These are phyloP conservation scores for Sprattus sprattus DNA, from an alignment of 2,113 vertebrate species.

Conservation along the genomic window DNA sequence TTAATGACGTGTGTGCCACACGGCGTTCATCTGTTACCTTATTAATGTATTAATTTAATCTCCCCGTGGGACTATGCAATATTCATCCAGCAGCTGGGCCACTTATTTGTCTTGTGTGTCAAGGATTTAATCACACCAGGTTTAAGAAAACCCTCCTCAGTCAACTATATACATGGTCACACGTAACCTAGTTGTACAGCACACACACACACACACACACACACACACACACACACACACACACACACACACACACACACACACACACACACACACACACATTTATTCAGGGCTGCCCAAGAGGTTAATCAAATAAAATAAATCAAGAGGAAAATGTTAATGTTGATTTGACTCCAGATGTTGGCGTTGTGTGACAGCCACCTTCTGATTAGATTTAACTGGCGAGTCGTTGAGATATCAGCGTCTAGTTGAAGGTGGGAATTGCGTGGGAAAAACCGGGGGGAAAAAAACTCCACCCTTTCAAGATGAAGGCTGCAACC, in stretches of 20 bases:
- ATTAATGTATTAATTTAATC: constrained; percentile 17
- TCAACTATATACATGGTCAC: not conserved
- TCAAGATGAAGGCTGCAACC: constrained; percentile 3
- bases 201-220: too few relatives aligned
- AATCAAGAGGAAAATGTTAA: not conserved
- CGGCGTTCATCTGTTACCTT: not conserved
- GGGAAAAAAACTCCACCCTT: constrained; percentile 11
- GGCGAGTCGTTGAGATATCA: not conserved
- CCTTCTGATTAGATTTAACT: not conserved
- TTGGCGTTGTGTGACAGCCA: not conserved
- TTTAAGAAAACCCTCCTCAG: constrained; percentile 8
- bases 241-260: constrained; percentile 26
- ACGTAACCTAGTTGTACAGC: not conserved
- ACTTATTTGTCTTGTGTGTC: not conserved
- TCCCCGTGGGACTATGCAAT: constrained; percentile 6
- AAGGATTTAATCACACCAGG: not conserved
- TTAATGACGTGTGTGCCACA: constrained; percentile 7
- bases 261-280: constrained; percentile 27
- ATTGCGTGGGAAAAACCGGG: constrained; percentile 8
- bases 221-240: constrained; percentile 8
- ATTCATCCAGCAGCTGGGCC: not conserved
- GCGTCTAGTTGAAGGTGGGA: constrained; percentile 2
- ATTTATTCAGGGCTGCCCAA: not conserved
- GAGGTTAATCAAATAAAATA: not conserved
- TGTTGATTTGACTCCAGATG: not conserved